Evolutionary conservation across 2,797 vertebrate species (phyloP).

Genomic region (Esox masquinongy): DNA sequence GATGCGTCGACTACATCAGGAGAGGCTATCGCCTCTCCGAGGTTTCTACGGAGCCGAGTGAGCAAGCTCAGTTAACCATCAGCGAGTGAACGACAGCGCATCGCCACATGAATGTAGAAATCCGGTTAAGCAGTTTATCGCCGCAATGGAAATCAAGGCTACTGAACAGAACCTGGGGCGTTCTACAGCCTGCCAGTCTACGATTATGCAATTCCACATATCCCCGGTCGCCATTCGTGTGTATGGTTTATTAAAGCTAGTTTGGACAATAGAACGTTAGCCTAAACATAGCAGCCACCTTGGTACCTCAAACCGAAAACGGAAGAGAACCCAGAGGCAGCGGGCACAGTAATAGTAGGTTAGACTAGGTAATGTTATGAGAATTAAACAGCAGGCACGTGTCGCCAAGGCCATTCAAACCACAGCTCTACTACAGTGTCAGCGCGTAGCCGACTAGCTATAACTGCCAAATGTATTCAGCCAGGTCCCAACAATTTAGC

Average conservation of each 20-base stretch:
- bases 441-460: not conserved
- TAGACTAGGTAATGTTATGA: not conserved
- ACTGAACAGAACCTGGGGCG: not conserved
- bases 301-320: not conserved
- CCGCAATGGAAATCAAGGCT: not conserved
- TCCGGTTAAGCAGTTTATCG: not conserved
- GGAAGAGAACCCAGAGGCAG: not conserved
- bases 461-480: not conserved
- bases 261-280: not conserved
- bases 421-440: too few species aligned
- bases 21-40: not conserved
- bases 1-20: conserved; percentile 2
- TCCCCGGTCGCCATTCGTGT: not conserved
- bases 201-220: not conserved
- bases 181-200: not conserved
- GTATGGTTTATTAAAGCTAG: not conserved
- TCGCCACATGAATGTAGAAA: conserved; percentile 3
- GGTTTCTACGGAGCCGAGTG: not conserved
- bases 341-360: not conserved
- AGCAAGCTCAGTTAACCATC: not conserved
- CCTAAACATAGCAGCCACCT: not conserved
- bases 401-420: not conserved
- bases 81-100: not conserved
- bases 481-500: not conserved
- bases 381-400: not conserved